Evolutionary conservation across 2,797 vertebrate species (phyloP), one percentile per base, ranked within the genome.

Genomic region (Heteromormyrus szaboi): DNA sequence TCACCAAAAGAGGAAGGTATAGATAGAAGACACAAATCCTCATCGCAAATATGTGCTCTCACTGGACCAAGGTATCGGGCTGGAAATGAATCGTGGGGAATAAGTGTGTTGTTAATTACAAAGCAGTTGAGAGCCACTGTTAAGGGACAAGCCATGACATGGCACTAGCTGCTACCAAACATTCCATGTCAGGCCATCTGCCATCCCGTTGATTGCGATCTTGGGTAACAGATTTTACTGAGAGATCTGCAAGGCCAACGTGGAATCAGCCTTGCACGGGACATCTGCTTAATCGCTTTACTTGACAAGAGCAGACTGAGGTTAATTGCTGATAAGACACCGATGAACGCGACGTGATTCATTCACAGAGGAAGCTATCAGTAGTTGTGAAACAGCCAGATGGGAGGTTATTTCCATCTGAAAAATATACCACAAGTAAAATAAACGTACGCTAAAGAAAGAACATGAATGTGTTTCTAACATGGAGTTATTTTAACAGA

Each of bases 351-450:
- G 19, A 46, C 17, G 14, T 46, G 41, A 79, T n/a, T 41, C 72
- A 41, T 79, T 79, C 41, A 46, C 37, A 79, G 37, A n/a, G 72
- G 37, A 79, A 79, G 37, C 17, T 9, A 79, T 79, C 72, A n/a
- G 72, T 44, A 9, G 37, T 72, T 72, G 29, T 33, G 29, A 37
- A 72, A 72, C 12, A 29, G 17, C 37, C 33, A 79, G 72, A 79
- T 79, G 65, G 25, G 65, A 68, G 65, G 72, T 79, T 44, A 79
- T 79, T 79, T 79, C 33, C 72, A 44, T 79, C 72, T 79, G 72
- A n/a, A 79, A 79, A 79, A 79, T 79, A 79, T n/a, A 72, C 4
- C 65, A 68, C 62, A 33, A 68, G 12, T 14, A 33, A 68, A 33
- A 68, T 37, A 37, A 72, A 37, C 29, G 4, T 37, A 5, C 29